Evolutionary conservation across 2,797 vertebrate genomes (phyloP).

Genomic region (Dromococcyx pavoninus): DNA sequence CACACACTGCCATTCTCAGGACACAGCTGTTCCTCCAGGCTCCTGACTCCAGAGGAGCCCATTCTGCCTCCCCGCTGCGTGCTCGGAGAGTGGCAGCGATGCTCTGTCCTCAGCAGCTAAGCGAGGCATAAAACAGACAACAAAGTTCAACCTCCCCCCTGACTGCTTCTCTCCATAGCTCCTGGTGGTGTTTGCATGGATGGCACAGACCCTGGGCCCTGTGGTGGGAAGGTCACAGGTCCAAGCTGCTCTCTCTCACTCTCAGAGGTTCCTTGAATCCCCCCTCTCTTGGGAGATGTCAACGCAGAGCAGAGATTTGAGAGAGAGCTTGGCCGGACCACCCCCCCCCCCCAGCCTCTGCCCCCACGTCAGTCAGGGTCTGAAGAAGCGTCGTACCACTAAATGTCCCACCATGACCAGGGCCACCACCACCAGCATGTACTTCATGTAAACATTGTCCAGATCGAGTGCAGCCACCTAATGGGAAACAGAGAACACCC

Average conservation of each 20-base stretch:
- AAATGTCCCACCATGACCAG: slow-evolving; percentile 72
- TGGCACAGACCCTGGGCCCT: not conserved
- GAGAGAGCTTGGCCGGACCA: not conserved
- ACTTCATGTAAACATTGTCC: slow-evolving; percentile 69
- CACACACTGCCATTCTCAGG: accelerated
- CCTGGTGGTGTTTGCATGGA: not conserved
- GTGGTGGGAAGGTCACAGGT: not conserved
- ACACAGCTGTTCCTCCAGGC: not conserved
- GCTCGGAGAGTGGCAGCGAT: not conserved
- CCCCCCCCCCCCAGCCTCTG: not conserved
- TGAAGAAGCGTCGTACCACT: slow-evolving; percentile 74
- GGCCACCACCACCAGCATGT: slow-evolving; percentile 51
- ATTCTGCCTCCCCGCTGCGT: not conserved
- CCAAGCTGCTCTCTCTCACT: not conserved
- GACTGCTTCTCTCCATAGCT: not conserved
- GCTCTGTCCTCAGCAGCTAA: not conserved
- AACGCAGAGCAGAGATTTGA: not conserved
- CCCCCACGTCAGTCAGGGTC: slow-evolving; percentile 47
- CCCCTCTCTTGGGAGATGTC: not conserved
- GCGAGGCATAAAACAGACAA: not conserved
- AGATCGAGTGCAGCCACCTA: slow-evolving; percentile 73
- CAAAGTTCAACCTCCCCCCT: not conserved
- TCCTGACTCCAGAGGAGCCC: not conserved
- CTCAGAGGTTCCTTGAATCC: not conserved
- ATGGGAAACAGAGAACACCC: not conserved